Evolutionary conservation across 2,113 vertebrate species (phyloP).

Genomic region (Gnathonemus echidnorhynchus): DNA sequence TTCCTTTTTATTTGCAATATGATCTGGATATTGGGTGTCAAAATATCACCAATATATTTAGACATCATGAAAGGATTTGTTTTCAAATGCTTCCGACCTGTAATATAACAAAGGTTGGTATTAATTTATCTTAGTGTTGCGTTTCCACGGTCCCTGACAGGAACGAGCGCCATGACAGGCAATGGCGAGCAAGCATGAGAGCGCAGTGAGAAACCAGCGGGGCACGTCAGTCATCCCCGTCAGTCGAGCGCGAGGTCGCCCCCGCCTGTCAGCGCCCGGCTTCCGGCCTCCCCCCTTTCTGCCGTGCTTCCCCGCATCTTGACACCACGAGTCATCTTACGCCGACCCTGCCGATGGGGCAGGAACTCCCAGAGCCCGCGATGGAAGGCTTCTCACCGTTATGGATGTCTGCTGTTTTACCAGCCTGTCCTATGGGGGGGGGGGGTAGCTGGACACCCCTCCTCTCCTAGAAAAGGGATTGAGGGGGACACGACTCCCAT

Average conservation of each 20-base stretch:
- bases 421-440: not conserved
- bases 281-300: not conserved
- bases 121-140: not conserved
- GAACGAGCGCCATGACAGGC: not conserved
- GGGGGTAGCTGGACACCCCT: not conserved
- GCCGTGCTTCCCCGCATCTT: not conserved
- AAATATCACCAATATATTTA: not conserved
- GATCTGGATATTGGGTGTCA: not conserved
- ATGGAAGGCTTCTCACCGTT: not conserved
- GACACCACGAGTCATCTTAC: not conserved
- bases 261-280: not conserved
- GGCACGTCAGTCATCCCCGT: not conserved
- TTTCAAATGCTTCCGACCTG: not conserved
- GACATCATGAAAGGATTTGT: not conserved
- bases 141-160: not conserved
- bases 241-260: not conserved
- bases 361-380: too few species aligned
- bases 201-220: not conserved
- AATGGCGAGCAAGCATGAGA: too few species aligned
- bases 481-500: slow-evolving; percentile 18
- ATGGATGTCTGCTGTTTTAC: not conserved
- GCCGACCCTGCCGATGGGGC: not conserved
- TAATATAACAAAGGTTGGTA: not conserved
- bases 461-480: not conserved
- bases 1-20: not conserved